Conservation (phyloP, 2,113 vertebrate species). For the Haplochromis burtoni region DNA sequence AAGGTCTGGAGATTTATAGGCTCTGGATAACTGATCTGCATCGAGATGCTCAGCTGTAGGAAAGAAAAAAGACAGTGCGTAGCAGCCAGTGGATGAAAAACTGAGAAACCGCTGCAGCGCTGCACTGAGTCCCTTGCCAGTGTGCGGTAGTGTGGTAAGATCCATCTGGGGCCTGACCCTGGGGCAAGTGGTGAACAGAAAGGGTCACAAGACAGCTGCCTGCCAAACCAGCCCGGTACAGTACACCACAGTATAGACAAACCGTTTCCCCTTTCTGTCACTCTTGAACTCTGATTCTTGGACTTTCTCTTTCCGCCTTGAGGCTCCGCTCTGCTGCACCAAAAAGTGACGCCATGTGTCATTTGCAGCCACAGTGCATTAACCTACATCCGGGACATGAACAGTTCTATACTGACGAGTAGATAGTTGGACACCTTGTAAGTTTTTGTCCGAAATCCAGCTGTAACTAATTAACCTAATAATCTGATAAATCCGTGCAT, state of each 20-base stretch:
- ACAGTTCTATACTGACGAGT: not conserved
- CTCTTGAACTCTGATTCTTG: not conserved
- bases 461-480: not conserved
- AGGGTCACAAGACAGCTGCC: conserved; percentile 24
- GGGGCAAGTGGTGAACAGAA: not conserved
- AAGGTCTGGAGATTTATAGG: conserved; percentile 41
- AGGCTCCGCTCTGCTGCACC: not conserved
- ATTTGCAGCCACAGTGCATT: not conserved
- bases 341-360: not conserved
- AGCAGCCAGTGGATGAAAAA: not conserved
- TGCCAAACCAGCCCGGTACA: not conserved
- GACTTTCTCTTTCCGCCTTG: not conserved
- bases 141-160: not conserved
- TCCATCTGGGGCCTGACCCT: not conserved
- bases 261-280: not conserved
- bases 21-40: not conserved
- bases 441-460: not conserved
- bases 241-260: not conserved
- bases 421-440: not conserved
- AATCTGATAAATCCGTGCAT: not conserved
- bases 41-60: not conserved
- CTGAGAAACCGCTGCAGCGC: not conserved
- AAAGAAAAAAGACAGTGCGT: not conserved
- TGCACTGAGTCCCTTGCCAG: not conserved
- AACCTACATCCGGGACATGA: not conserved